These are phyloP conservation scores for Pempheris klunzingeri DNA, from an alignment of 2,797 vertebrate genomes.

Conservation along the genomic window DNA sequence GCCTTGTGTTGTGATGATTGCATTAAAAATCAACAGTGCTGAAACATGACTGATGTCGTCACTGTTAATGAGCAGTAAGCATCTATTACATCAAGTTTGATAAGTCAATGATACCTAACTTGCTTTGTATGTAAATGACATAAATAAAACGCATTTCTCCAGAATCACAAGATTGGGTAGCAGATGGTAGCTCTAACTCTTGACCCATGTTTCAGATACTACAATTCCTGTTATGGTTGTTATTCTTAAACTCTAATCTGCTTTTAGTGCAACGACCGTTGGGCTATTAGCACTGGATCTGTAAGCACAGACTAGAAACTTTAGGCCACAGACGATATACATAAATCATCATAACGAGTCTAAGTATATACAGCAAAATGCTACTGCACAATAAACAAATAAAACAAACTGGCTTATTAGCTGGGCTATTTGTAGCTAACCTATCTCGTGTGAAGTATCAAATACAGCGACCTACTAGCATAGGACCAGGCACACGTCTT, in stretches of 20 bases:
- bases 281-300: neutral
- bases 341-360: neutral
- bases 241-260: neutral
- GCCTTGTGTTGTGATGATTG: neutral
- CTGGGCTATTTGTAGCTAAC: neutral
- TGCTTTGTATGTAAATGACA: neutral
- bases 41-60: neutral
- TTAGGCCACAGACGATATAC: neutral
- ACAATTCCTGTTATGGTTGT: neutral
- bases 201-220: too few relatives aligned
- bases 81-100: neutral
- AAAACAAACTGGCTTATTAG: neutral
- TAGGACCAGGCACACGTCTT: too few relatives aligned
- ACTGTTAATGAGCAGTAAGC: neutral
- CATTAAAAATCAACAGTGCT: neutral
- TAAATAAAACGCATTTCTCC: neutral
- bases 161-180: neutral
- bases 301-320: neutral
- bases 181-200: neutral
- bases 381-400: neutral
- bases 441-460: neutral
- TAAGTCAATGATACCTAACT: neutral
- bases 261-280: neutral
- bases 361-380: neutral
- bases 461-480: neutral